Base-by-base conservation (phyloP, 2,797 vertebrate species). In the Sparus aurata region DNA sequence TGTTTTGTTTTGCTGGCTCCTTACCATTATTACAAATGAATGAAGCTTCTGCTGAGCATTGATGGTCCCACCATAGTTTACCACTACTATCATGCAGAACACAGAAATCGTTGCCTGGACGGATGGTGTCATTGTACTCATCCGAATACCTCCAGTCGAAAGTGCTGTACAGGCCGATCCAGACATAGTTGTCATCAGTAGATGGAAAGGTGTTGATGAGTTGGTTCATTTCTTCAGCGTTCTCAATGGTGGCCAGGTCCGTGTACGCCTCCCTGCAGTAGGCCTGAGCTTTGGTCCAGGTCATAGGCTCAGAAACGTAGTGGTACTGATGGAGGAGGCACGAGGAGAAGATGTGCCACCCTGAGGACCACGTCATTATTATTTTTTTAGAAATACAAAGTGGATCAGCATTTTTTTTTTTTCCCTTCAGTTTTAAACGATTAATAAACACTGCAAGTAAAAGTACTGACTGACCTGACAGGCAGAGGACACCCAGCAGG, bases 251-350 rank as follows among this genome's bases (percentile, higher is more conserved):
- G 30, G 53, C 63, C 62, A 83, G 67, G 75, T 83, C 61, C 18
- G 38, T 53, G 57, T 62, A 71, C 2, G 0, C 72, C 38, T 63
- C 0, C 54, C 58, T 75, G 59, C 81, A 83, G 63, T 63, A 72
- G 62, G 15, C 23, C 62, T 41, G 50, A 68, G 83, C 85, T 38
- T 72, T 73, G 16, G 17, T 30, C 79, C 79, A 79, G 13, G 20
- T 84, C 71, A 16, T 67, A 1, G 0, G 1, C 3, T 53, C 16
- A 34, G 34, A 7, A 52, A 74, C 74, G 63, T 23, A 80, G 73
- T 80, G 30, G 22, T 73, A 80, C 59, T 69, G 53, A 65, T 0
- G 58, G 43, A 23, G 23, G 2, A 79, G 58, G 47, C 77, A 55
- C 6, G 64, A 18, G 30, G 60, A 45, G 55, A 50, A 9, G 25